phyloP scores from a whole-genome alignment of 2,888 invertebrate genomes.

The Drosophila imparisetae region DNA sequence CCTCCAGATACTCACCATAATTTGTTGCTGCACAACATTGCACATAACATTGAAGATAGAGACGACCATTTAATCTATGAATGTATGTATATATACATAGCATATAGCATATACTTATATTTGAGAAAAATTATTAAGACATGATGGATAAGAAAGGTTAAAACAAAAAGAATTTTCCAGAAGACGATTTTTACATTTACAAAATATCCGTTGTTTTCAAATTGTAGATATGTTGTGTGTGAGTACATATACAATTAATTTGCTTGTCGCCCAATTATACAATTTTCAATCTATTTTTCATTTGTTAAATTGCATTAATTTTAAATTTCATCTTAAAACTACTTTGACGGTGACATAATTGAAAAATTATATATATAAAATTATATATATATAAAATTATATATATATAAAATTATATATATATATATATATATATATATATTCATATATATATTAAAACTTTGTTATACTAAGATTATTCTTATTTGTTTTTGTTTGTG shows the following conservation, averaged over 20 bases:
- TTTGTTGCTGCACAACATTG: neutral
- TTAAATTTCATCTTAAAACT: conserved; percentile 8
- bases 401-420: neutral
- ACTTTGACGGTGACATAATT: conserved; percentile 28
- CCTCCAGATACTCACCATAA: conserved; percentile 28
- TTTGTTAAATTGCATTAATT: neutral
- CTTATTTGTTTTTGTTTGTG: conserved; percentile 7
- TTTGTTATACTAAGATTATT: conserved; percentile 11
- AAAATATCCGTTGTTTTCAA: conserved; percentile 7
- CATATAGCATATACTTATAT: conserved; percentile 28
- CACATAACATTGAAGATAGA: conserved; percentile 10
- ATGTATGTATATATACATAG: conserved; percentile 1
- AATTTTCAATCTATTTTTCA: neutral
- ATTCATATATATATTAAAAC: neutral
- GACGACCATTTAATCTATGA: conserved; percentile 10
- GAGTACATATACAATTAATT: conserved; percentile 14
- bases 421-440: neutral
- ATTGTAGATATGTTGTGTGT: conserved; percentile 17
- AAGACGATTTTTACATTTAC: conserved; percentile 10
- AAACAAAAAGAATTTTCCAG: conserved; percentile 4
- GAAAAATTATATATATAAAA: conserved; percentile 12
- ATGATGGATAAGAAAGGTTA: conserved; percentile 2
- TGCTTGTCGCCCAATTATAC: conserved; percentile 4
- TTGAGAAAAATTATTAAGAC: conserved; percentile 17
- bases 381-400: neutral